A percentile compares a stretch with the other conserved stretches of the same genome.
phyloP scores from a whole-genome alignment of 2,888 invertebrate genomes.

The Pristionchus japonicus region DNA sequence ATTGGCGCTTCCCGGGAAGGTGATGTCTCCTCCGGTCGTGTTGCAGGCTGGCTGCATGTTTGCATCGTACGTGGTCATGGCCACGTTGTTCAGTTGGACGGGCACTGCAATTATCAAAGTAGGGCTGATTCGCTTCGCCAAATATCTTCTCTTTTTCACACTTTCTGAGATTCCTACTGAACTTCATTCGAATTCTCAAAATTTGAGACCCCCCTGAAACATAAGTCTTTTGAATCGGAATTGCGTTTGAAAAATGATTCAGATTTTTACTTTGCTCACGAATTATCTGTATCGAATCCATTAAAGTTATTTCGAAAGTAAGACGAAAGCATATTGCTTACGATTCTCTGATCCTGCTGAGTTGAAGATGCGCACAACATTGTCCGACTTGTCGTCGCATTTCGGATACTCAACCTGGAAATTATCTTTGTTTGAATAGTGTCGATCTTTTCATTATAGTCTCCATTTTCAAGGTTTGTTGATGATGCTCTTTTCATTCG shows the following conservation, averaged over 20 bases:
- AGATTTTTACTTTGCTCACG: background rate
- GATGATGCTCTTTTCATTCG: too few species aligned
- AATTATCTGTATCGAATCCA: too few species aligned
- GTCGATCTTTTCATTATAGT: background rate
- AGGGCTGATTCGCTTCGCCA: too few species aligned
- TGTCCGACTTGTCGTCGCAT: background rate
- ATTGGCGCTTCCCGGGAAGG: background rate
- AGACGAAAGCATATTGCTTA: background rate
- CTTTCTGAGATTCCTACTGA: too few species aligned
- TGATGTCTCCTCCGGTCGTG: conserved; percentile 33
- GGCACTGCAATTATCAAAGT: background rate
- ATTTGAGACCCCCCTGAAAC: background rate
- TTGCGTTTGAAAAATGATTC: background rate
- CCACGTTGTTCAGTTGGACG: background rate
- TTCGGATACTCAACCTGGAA: background rate
- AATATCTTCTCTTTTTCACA: too few species aligned
- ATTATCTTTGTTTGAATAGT: background rate
- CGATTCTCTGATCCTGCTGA: background rate
- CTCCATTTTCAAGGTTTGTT: too few species aligned
- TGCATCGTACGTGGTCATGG: conserved; percentile 19
- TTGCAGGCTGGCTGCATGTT: background rate
- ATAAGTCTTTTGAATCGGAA: background rate
- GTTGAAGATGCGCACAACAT: conserved; percentile 20
- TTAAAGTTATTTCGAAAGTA: too few species aligned
- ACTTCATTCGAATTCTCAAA: background rate